Evolutionary conservation across 2,113 vertebrate species (phyloP), one percentile per base, ranked within the genome.

Genomic region (Tautogolabrus adspersus): DNA sequence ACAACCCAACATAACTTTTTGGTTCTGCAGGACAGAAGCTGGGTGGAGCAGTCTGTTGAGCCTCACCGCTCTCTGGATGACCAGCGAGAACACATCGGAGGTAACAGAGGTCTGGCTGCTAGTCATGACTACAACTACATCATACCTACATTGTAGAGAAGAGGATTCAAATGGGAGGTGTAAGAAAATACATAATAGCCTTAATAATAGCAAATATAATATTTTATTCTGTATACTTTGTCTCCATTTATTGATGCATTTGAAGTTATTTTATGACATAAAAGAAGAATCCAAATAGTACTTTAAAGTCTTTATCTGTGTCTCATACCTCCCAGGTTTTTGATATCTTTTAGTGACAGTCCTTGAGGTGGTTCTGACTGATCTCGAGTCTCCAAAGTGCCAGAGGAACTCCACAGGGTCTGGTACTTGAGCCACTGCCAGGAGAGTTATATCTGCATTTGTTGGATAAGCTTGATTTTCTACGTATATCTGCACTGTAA

Each of bases 351-450:
- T 95, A 26, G 58, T 81, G 73, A 95, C 18, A 6, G 60, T 88
- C 57, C 90, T 94, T 12, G 76, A 91, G 5, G 83, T 60, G 11
- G 92, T 95, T 75, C 72, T 90, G 75, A 85, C 38, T 13, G 91
- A 85, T 6, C 13, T 75, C 1, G 86, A 85, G 47, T 95, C 93
- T 74, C 94, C 95, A 76, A 96, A 96, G 76, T 87, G 52, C 96
- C 96, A 96, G 1, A 89, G 12, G 61, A 96, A 93, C 54, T 94
- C 88, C 40, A 93, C 54, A 18, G 85, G 79, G 9, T 78, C 77
- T 0, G 77, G 47, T 7, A 83, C 86, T 30, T 90, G 71, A 6
- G 90, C 88, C 64, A 93, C 49, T 47, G 92, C 95, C 67, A 71
- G n/a, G 47, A 96, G 94, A 4, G 44, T 87, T 34, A 96, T 63